Evolutionary conservation across 2,888 invertebrate species (phyloP).

Genomic region (Caenorhabditis sp.): DNA sequence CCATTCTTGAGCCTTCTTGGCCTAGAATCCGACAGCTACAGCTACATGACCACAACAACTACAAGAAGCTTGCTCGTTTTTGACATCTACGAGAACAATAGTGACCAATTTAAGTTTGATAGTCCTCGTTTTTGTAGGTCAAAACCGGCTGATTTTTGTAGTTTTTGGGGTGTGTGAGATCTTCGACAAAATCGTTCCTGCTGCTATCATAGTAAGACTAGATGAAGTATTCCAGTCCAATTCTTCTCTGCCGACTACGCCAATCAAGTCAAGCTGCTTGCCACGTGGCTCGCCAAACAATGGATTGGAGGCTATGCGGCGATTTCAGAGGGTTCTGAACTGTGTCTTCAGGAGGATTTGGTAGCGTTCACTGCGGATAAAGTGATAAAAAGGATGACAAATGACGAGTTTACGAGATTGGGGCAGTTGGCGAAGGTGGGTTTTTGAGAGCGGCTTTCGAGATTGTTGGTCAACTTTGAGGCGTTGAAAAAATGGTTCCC

Average conservation of each 20-base stretch:
- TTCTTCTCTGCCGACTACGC: conserved; percentile 68
- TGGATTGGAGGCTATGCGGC: conserved; percentile 70
- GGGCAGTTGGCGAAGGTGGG: conserved; percentile 68
- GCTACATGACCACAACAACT: too few species aligned
- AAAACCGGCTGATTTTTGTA: too few species aligned
- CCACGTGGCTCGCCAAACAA: conserved; percentile 66
- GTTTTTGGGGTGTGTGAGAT: too few species aligned
- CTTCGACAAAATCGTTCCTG: too few species aligned
- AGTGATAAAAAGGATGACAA: conserved; percentile 69
- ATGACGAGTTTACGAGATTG: conserved; percentile 65
- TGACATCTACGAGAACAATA: too few species aligned
- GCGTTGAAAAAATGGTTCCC: background rate
- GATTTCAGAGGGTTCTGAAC: conserved; percentile 58
- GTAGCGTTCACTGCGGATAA: conserved; percentile 64
- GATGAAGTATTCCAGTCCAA: conserved; percentile 11
- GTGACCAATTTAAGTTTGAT: too few species aligned
- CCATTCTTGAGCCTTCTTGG: too few species aligned
- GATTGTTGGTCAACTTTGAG: background rate
- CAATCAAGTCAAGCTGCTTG: conserved; percentile 63
- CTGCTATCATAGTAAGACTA: background rate
- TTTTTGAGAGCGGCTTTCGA: too few species aligned
- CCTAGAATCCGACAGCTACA: too few species aligned
- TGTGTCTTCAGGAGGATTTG: conserved; percentile 72
- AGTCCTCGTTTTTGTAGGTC: too few species aligned
- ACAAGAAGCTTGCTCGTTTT: too few species aligned